Evolutionary conservation across 2,113 vertebrate species (phyloP).

Genomic region (Cisticola juncidis): DNA sequence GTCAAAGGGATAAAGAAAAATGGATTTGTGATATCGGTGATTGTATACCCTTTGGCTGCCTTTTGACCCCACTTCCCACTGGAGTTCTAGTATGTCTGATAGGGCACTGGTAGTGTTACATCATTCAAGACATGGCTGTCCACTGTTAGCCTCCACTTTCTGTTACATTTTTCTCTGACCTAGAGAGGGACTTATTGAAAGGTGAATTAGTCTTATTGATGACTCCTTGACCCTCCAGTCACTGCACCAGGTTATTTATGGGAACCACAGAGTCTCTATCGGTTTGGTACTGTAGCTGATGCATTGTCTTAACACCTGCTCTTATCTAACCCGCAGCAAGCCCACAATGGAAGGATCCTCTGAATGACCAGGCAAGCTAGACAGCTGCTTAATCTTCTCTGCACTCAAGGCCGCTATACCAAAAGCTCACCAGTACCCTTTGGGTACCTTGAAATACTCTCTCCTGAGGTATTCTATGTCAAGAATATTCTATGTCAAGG

Average conservation of each 20-base stretch:
- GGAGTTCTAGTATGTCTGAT: background rate
- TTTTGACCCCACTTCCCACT: background rate
- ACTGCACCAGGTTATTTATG: background rate
- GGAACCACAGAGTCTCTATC: background rate
- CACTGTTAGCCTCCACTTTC: background rate
- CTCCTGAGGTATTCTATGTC: background rate
- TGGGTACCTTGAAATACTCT: background rate
- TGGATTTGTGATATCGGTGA: background rate
- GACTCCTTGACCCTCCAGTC: background rate
- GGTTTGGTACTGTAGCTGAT: background rate
- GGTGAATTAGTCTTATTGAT: background rate
- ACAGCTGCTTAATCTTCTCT: background rate
- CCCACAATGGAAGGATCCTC: background rate
- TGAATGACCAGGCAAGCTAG: background rate
- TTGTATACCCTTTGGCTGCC: background rate
- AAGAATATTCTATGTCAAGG: background rate
- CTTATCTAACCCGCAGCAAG: background rate
- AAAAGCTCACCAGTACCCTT: background rate
- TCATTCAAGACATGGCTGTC: background rate
- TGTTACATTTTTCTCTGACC: background rate
- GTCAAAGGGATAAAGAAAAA: background rate
- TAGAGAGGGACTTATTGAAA: background rate
- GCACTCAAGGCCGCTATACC: background rate
- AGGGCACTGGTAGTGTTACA: background rate
- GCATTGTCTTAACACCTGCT: background rate